Evolutionary conservation across 2,797 vertebrate species (phyloP), one percentile per base, ranked within the genome.

Genomic region (Simalia tracyae): DNA sequence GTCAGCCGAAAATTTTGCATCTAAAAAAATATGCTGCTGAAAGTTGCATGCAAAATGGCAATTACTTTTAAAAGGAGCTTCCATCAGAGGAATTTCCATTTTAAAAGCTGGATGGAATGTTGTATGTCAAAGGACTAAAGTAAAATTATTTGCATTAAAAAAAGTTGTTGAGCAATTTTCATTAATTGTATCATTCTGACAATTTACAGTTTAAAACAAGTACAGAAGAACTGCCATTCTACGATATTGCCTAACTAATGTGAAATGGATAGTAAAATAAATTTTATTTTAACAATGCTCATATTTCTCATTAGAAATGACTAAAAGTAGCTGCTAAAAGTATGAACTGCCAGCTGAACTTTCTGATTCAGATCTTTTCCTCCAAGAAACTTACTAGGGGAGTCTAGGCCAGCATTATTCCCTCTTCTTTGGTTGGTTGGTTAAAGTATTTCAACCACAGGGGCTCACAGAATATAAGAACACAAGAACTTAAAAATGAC

Each of bases 91-190:
- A 81, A 81, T 46, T 72, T 31, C 0, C 31, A 72, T 72, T 17
- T 24, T 46, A 81, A 81, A 46, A 46, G 31, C 19, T 24, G 9
- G 72, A 42, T 81, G 46, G 46, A 81, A 81, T 81, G 19, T 3
- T 46, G 36, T 24, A 42, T 81, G 72, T 46, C 36, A 81, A 81
- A 46, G 72, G 36, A 81, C 42, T 81, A 46, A 81, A 81, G 19
- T 46, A 46, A 81, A 46, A 46, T 46, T 46, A 46, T 81, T 36
- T 24, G 72, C 36, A 81, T 81, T 42, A 42, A 46, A 81, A 81
- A 24, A 81, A 81, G 8, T 81, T 76, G 72, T 81, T 81, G 50
- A 54, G 72, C 72, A 81, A 81, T 46, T 81, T 81, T 81, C 72
- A 81, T 81, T 81, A 81, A 22, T 46, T 81, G 19, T 24, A 42